Base-by-base conservation (phyloP, 2,797 vertebrate genomes). In the Pseudopleuronectes americanus region DNA sequence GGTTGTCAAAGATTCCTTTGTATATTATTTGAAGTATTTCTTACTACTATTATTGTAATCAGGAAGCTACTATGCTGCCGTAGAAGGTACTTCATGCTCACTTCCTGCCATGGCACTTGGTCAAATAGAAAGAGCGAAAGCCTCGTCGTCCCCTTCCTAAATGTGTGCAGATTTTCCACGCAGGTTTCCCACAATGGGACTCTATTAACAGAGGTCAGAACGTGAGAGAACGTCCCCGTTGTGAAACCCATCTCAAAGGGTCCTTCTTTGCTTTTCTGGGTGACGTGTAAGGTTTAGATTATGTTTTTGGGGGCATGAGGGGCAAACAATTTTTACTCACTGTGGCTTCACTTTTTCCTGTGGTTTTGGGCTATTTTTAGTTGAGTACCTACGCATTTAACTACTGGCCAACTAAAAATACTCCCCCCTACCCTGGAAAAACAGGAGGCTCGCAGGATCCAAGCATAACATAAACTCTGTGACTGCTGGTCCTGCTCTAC, bases 381-480 rank as follows among this genome's bases (percentile, higher is more conserved):
- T 17, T 2, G 0, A 70, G 88, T 84, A 92, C 90, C 88, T 92
- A 90, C 88, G 81, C 84, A 88, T 93, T 92, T 93, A 93, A 91
- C 92, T 89, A 68, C 80, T 77, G 79, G 85, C 87, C 66, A 86
- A 85, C 93, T 92, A 91, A 94, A 95, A 95, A 95, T 94, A 94
- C 87, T 33, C 31, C 33, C 55, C 77, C 72, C 63, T 49, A 87
- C 89, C 87, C 83, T 83, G 88, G 89, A 90, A 89, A 92, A 94
- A 95, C 94, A 94, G 92, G 87, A 89, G 89, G 81, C 58, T 13
- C 47, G 74, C 84, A 69, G 84, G 84, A 89, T 89, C 92, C 87
- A 89, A 90, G 68, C 84, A 88, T 87, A 94, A 91, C 85, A 90
- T 86, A 93, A 91, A 90, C 81, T 79, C 64, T 91, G 81, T 75